These are phyloP conservation scores for Sebastes fasciatus DNA, from an alignment of 2,113 vertebrate genomes.

Conservation along the genomic window DNA sequence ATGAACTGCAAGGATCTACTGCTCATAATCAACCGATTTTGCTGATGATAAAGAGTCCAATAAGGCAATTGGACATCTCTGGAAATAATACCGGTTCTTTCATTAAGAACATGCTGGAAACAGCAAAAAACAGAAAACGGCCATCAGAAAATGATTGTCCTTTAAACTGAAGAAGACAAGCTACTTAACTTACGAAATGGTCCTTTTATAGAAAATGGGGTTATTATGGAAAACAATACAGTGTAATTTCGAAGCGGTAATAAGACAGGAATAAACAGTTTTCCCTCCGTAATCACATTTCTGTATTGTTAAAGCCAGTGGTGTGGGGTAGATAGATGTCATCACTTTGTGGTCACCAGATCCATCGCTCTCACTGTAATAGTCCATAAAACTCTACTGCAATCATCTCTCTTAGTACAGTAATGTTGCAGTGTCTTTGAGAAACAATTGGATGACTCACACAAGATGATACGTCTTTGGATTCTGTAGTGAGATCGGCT, in stretches of 20 bases:
- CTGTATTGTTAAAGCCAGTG: constrained; percentile 55
- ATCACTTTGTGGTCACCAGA: constrained; percentile 62
- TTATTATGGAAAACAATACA: constrained; percentile 50
- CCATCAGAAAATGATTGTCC: constrained; percentile 10
- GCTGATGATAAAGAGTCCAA: constrained; percentile 47
- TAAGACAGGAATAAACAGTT: constrained; percentile 57
- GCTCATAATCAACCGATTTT: constrained; percentile 37
- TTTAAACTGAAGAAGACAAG: constrained; percentile 49
- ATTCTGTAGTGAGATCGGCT: constrained; percentile 50
- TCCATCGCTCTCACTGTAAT: constrained; percentile 67
- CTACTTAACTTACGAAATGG: constrained; percentile 46
- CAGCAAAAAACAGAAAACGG: constrained; percentile 50
- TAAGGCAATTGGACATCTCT: constrained; percentile 39
- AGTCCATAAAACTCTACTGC: constrained; percentile 73
- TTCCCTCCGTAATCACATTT: constrained; percentile 57
- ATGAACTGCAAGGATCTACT: constrained; percentile 29
- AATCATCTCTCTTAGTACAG: constrained; percentile 77
- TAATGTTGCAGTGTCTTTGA: constrained; percentile 73
- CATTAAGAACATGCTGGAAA: constrained; percentile 63
- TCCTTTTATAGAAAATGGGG: constrained; percentile 50
- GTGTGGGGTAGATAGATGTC: constrained; percentile 52
- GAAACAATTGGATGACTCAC: constrained; percentile 73
- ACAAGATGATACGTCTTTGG: constrained; percentile 71
- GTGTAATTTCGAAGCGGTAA: constrained; percentile 44
- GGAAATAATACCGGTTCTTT: constrained; percentile 41